A percentile compares a stretch with the other conserved stretches of the same genome.
Conservation (phyloP, 2,888 invertebrate species). For the Brenthis ino region DNA sequence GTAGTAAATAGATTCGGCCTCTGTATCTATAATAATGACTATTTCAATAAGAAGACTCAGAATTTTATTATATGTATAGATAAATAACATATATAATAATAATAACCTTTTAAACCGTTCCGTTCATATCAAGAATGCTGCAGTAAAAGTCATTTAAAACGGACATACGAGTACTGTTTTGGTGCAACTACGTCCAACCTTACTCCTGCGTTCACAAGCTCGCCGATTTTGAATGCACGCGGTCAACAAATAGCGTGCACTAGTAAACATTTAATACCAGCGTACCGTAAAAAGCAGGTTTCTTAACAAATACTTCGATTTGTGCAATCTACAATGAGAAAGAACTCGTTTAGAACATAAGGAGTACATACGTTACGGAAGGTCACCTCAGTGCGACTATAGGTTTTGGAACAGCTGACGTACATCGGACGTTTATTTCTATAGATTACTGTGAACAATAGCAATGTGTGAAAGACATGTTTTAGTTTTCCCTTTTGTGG, state of each 20-base stretch:
- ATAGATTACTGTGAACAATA: slow-evolving; percentile 27
- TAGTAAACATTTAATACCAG: slow-evolving; percentile 59
- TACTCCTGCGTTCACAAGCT: slow-evolving; percentile 41
- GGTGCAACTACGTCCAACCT: slow-evolving; percentile 31
- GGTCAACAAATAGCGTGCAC: slow-evolving; percentile 44
- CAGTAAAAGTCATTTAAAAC: slow-evolving; percentile 35
- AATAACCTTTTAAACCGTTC: slow-evolving; percentile 9
- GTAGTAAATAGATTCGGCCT: too few species aligned
- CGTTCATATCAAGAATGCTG: slow-evolving; percentile 9
- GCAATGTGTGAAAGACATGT: slow-evolving; percentile 68
- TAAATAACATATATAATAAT: background rate
- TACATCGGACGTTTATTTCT: slow-evolving; percentile 20
- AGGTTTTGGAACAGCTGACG: slow-evolving; percentile 48
- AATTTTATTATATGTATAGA: too few species aligned
- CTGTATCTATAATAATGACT: too few species aligned
- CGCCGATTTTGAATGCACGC: slow-evolving; percentile 44
- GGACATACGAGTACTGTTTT: slow-evolving; percentile 32
- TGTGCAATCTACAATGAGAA: slow-evolving; percentile 76
- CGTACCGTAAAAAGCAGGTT: slow-evolving; percentile 74
- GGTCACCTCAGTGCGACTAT: slow-evolving; percentile 60
- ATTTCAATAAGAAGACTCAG: too few species aligned
- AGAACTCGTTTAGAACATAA: slow-evolving; percentile 72
- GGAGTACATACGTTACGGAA: slow-evolving; percentile 51
- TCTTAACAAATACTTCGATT: slow-evolving; percentile 73
- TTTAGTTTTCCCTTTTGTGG: slow-evolving; percentile 57